phyloP scores from a whole-genome alignment of 2,888 invertebrate genomes.

The Philereme vetulata region DNA sequence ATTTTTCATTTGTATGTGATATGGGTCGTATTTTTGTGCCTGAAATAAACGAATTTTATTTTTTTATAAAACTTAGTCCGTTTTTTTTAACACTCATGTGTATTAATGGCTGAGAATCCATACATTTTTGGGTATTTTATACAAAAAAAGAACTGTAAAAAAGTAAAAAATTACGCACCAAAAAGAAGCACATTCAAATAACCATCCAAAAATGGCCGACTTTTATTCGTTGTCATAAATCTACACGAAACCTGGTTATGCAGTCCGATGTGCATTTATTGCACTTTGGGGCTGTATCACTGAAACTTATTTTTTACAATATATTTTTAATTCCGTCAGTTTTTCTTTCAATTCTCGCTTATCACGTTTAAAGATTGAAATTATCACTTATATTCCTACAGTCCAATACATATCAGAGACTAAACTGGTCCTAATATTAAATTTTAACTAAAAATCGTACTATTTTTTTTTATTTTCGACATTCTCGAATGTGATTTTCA shows the following conservation, averaged over 20 bases:
- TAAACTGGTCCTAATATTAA: conserved; percentile 28
- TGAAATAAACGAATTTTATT: no score
- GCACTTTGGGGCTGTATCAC: not conserved
- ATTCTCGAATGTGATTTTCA: no score
- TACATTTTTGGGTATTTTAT: no score
- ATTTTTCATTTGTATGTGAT: no score
- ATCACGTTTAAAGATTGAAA: conserved; percentile 36
- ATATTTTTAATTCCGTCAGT: conserved; percentile 17
- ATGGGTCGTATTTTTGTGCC: no score
- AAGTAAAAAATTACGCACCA: conserved; percentile 61
- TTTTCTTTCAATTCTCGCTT: conserved; percentile 28
- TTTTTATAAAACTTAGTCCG: no score
- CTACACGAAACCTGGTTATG: conserved; percentile 37
- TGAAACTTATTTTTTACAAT: no score
- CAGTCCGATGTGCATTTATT: conserved; percentile 2
- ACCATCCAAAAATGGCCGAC: conserved; percentile 52
- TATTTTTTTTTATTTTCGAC: conserved; percentile 28
- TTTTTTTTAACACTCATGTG: no score
- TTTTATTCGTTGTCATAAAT: conserved; percentile 57
- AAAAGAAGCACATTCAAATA: conserved; percentile 47
- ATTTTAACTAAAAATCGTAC: conserved; percentile 30
- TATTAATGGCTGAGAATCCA: no score
- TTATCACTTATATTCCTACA: conserved; percentile 42
- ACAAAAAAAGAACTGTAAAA: conserved; percentile 25
- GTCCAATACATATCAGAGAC: conserved; percentile 22